Percentiles rank a stretch among this genome's conserved stretches.
These are phyloP conservation scores for Nannospalax galili DNA, from an alignment of 2,113 vertebrate species.

Conservation along the genomic window DNA sequence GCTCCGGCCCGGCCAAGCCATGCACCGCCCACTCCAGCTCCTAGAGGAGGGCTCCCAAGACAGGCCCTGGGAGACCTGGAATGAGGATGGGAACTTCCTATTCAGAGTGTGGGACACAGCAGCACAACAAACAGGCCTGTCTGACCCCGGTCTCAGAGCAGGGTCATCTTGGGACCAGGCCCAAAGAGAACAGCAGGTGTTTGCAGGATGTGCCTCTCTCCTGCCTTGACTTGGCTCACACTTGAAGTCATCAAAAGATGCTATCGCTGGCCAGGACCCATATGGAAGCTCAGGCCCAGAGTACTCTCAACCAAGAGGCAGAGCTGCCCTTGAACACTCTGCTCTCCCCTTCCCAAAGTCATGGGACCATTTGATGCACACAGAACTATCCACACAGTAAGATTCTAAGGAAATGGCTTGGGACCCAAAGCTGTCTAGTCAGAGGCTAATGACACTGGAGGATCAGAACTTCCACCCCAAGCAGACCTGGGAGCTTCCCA, in stretches of 20 bases:
- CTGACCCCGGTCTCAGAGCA: too few relatives aligned
- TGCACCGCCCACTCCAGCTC: too few relatives aligned
- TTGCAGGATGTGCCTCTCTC: fast-evolving
- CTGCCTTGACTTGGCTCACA: fast-evolving
- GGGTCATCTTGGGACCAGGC: not conserved
- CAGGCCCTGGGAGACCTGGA: not conserved
- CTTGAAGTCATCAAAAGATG: fast-evolving
- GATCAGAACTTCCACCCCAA: too few relatives aligned
- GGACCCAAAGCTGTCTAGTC: not conserved
- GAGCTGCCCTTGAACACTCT: not conserved
- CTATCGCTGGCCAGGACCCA: fast-evolving
- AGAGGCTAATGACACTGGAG: too few relatives aligned
- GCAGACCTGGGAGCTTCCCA: not conserved
- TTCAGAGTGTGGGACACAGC: not conserved
- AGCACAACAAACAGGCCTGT: too few relatives aligned
- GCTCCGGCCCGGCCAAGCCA: not conserved
- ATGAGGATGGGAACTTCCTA: not conserved
- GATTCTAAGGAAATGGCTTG: not conserved
- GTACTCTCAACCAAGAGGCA: not conserved
- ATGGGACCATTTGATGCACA: fast-evolving
- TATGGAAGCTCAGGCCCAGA: fast-evolving
- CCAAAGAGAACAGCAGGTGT: fast-evolving
- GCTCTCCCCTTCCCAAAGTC: not conserved
- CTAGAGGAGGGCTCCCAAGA: not conserved
- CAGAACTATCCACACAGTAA: fast-evolving